Evolutionary conservation across 2,113 vertebrate genomes (phyloP), one percentile per base, ranked within the genome.

Genomic region (Rhea pennata): DNA sequence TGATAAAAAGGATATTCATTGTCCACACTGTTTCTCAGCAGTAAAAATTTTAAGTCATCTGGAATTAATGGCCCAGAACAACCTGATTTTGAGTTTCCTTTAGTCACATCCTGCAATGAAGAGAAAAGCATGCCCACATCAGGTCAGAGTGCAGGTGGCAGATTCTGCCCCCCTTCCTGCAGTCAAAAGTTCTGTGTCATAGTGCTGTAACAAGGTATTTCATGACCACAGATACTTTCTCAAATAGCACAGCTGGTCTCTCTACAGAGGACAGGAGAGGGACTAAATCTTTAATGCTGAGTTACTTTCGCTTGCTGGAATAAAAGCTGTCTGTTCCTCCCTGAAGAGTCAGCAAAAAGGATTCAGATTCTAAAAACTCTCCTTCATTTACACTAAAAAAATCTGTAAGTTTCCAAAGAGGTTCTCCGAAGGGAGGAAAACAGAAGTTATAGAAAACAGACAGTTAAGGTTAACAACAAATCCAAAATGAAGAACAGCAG

Each of bases 31-130:
- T 22, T 93, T 72, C 74, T 70, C 71, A 82, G 56, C 66, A 44
- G 40, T 61, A 61, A 76, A 81, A 91, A 20, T 0, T 3, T 0
- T 21, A 71, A 50, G n/a, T 9, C 46, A 72, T 21, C 40, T 21
- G 84, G 58, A 92, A 82, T 44, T 24, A 56, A 75, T 0, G 6
- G 53, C 11, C 27, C 0, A 0, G 54, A 93, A 56, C 27, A 75
- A 84, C 17, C 15, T 21, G 40, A 36, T 69, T 54, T 39, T 56
- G 46, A 81, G 87, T 20, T 61, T 91, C 42, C 39, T 69, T 50
- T 54, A 77, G 76, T 29, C 72, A 92, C 65, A 69, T 15, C 27
- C 64, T 72, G 48, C 44, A 39, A 4, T 2, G 31, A 48, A 53
- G 27, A 9, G 75, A 80, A 5, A 12, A 4, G n/a, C 7, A 5